A percentile compares a stretch with the other conserved stretches of the same genome.
Conservation (phyloP, 2,797 vertebrate genomes). For the Masticophis lateralis region DNA sequence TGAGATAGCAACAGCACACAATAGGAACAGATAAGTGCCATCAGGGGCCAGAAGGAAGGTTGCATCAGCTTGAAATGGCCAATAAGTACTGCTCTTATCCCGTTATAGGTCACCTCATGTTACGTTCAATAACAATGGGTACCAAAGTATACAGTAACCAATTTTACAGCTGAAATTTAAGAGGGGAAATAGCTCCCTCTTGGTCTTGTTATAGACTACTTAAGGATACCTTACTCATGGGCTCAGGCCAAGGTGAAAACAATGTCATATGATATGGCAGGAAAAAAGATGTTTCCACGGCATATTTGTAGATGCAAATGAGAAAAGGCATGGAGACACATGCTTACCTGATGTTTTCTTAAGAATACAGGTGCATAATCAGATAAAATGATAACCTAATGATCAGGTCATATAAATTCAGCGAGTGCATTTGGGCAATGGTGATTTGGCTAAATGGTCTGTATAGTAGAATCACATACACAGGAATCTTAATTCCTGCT, state of each 20-base stretch:
- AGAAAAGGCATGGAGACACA: not conserved
- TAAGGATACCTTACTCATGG: not conserved
- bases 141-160: not conserved
- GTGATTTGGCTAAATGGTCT: not conserved
- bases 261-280: not conserved
- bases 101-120: not conserved
- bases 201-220: not conserved
- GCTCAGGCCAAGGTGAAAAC: not conserved
- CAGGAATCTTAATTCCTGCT: not conserved
- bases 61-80: not conserved
- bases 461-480: not conserved
- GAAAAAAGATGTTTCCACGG: not conserved
- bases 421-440: not conserved
- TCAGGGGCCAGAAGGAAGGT: not conserved
- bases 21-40: not conserved
- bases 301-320: not conserved
- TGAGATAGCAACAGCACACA: not conserved
- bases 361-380: not conserved
- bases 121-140: not conserved
- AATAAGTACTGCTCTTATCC: not conserved
- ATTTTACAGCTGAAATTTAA: not conserved
- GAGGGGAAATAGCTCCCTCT: not conserved
- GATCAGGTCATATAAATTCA: not conserved
- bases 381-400: not conserved
- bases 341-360: not conserved